These are phyloP conservation scores for Malurus elegans DNA, from an alignment of 2,113 vertebrate species.

Conservation along the genomic window DNA sequence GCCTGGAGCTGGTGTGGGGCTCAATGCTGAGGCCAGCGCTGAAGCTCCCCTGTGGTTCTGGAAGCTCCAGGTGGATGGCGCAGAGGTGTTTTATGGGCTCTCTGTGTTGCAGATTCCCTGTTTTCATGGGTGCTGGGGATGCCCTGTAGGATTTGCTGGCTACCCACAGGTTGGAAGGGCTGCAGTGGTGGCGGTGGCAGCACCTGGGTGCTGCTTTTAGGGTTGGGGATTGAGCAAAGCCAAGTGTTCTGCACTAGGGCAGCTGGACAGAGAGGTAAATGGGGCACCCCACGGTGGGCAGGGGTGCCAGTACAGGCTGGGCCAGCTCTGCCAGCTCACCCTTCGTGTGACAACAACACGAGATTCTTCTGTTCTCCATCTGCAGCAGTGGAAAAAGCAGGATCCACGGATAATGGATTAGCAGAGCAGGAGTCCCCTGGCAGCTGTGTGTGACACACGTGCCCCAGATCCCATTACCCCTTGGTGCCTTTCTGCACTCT, in stretches of 20 bases:
- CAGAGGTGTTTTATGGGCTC: background rate
- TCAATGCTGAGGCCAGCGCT: accelerated
- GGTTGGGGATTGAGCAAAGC: background rate
- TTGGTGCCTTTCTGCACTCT: background rate
- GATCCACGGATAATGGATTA: background rate
- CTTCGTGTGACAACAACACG: accelerated
- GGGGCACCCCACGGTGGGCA: background rate
- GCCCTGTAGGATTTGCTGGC: background rate
- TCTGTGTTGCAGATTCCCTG: background rate
- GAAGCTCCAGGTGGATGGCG: background rate
- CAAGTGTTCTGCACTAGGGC: background rate
- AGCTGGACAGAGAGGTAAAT: background rate
- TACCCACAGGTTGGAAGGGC: too few relatives aligned
- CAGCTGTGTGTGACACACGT: accelerated
- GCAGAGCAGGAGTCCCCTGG: background rate
- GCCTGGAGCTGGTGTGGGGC: background rate
- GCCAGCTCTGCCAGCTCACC: background rate
- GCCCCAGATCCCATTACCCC: background rate
- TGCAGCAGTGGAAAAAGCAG: background rate
- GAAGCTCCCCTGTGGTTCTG: background rate
- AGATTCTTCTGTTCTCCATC: background rate
- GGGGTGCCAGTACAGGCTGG: background rate
- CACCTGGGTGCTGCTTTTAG: background rate
- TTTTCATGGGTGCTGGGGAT: background rate
- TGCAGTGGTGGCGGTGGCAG: accelerated